Percentiles rank a stretch among this genome's conserved stretches.
Conservation (phyloP, 2,113 vertebrate genomes). For the Piaya cayana region DNA sequence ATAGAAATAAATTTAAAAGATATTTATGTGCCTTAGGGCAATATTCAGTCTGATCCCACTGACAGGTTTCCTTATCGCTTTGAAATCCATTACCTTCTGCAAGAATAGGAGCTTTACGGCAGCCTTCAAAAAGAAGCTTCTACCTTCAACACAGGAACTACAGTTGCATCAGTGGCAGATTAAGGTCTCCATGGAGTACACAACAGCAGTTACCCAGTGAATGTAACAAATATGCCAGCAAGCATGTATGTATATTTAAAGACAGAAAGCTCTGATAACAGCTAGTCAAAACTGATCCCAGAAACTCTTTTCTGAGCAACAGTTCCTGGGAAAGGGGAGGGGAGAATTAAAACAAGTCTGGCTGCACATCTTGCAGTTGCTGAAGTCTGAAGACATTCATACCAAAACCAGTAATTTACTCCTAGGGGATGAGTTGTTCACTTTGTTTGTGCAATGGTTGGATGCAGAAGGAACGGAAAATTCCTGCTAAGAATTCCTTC, state of each 20-base stretch:
- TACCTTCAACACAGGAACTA: neutral
- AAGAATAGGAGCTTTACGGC: neutral
- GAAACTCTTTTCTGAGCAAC: neutral
- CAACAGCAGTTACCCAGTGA: neutral
- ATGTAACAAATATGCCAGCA: neutral
- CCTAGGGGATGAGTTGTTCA: neutral
- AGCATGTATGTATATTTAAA: neutral
- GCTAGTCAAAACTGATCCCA: neutral
- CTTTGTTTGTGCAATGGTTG: conserved; percentile 12
- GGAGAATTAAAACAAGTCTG: neutral
- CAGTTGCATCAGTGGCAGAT: conserved; percentile 7
- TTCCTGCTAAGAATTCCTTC: neutral
- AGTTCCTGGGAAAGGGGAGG: neutral
- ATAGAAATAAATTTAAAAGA: neutral
- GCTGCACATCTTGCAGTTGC: neutral
- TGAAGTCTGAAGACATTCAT: conserved; percentile 9
- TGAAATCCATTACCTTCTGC: conserved; percentile 18
- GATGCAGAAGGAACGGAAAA: neutral
- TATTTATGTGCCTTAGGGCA: neutral
- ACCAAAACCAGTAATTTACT: neutral
- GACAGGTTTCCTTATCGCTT: neutral
- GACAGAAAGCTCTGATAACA: neutral
- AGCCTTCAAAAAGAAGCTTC: conserved; percentile 4
- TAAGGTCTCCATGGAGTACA: neutral
- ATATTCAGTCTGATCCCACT: neutral